phyloP scores from a whole-genome alignment of 35 echinoderm and acorn worm genomes.

The Lytechinus variegatus region DNA sequence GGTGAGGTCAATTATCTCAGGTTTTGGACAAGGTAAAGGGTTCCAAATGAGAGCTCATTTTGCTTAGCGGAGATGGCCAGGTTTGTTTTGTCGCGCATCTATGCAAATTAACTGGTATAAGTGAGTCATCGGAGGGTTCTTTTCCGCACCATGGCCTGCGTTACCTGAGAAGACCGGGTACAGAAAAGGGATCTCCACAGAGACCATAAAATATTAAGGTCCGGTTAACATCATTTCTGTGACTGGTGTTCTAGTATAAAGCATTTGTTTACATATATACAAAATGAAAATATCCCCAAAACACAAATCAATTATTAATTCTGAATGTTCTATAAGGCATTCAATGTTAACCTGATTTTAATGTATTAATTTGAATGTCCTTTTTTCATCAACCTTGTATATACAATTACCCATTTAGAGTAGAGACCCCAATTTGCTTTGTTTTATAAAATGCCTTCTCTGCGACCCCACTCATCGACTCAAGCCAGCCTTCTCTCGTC shows the following conservation, averaged over 20 bases:
- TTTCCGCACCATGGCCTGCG: not conserved
- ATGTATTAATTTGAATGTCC: too few relatives aligned
- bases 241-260: not conserved
- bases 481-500: too few relatives aligned
- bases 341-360: too few relatives aligned
- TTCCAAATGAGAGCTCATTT: not conserved
- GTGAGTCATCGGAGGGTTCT: not conserved
- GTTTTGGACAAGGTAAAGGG: not conserved
- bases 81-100: constrained; percentile 2
- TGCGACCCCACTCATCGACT: too few relatives aligned
- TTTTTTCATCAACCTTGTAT: too few relatives aligned
- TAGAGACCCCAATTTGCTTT: too few relatives aligned
- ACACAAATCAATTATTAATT: too few relatives aligned
- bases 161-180: not conserved
- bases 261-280: too few relatives aligned
- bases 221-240: not conserved
- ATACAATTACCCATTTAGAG: too few relatives aligned
- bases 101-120: constrained; percentile 25
- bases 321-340: too few relatives aligned
- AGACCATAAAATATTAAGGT: not conserved
- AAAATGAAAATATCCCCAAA: too few relatives aligned
- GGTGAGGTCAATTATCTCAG: not conserved
- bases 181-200: not conserved
- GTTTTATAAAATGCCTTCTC: too few relatives aligned
- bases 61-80: not conserved